A percentile compares a stretch with the other conserved stretches of the same genome.
These are phyloP conservation scores for Vollenhovia emeryi DNA, from an alignment of 1,140 invertebrate genomes.

Conservation along the genomic window DNA sequence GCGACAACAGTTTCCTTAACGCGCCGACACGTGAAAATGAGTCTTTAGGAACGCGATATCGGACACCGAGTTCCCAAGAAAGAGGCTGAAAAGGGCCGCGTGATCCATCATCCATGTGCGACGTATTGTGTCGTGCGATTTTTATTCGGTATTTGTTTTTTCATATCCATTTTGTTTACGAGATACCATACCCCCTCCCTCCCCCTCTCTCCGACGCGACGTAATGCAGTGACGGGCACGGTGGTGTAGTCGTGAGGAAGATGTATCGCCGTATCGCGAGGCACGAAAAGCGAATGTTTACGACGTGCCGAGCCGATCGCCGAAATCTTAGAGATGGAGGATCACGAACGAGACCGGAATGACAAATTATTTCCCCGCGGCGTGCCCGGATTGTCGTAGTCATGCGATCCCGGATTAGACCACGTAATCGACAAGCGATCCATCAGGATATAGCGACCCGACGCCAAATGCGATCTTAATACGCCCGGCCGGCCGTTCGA, in stretches of 20 bases:
- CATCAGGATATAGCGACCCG: constrained; percentile 65
- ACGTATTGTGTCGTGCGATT: constrained; percentile 35
- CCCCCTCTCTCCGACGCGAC: no score
- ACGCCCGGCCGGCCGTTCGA: constrained; percentile 65
- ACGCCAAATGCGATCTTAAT: constrained; percentile 73
- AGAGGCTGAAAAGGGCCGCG: constrained; percentile 21
- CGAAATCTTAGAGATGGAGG: constrained; percentile 40
- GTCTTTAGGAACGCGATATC: constrained; percentile 38
- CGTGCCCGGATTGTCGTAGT: constrained; percentile 62
- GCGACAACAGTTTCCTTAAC: constrained; percentile 27
- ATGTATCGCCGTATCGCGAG: constrained; percentile 52
- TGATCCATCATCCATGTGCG: constrained; percentile 44
- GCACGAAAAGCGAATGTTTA: constrained; percentile 33
- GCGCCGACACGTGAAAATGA: constrained; percentile 37
- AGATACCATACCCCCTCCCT: constrained; percentile 1
- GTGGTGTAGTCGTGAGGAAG: constrained; percentile 26
- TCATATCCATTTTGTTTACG: constrained; percentile 58
- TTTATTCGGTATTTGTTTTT: constrained; percentile 59
- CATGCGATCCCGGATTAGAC: constrained; percentile 66
- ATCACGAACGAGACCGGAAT: constrained; percentile 57
- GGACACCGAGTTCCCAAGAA: constrained; percentile 37
- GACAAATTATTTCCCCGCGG: constrained; percentile 68
- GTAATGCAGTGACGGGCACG: constrained; percentile 52
- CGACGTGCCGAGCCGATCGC: constrained; percentile 29
- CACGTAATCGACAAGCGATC: constrained; percentile 71